phyloP scores from a whole-genome alignment of 2,888 invertebrate genomes.

The Apotomis betuletana region DNA sequence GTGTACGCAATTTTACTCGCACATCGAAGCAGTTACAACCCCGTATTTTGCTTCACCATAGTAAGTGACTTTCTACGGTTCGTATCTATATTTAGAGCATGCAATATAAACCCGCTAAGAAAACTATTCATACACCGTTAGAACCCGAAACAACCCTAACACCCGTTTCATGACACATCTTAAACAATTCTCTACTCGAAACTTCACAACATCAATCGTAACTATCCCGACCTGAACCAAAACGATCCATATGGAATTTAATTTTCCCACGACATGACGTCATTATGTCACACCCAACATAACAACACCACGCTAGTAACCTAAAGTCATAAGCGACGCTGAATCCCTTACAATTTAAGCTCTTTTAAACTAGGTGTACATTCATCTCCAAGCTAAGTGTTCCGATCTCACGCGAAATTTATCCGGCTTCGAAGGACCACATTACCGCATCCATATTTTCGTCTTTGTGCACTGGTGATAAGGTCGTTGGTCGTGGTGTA shows the following conservation, averaged over 20 bases:
- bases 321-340: neutral
- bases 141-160: too few species aligned
- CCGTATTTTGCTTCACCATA: too few species aligned
- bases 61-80: too few species aligned
- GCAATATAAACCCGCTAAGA: too few species aligned
- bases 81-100: too few species aligned
- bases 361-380: constrained; percentile 7
- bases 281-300: constrained; percentile 16
- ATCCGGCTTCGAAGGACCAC: constrained; percentile 36
- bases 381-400: constrained; percentile 34
- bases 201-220: neutral
- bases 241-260: constrained; percentile 23
- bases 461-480: neutral
- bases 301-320: neutral
- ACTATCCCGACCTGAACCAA: neutral
- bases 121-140: too few species aligned
- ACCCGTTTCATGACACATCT: neutral
- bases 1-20: too few species aligned
- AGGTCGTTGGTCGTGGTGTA: constrained; percentile 1
- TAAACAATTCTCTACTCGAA: neutral
- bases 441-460: neutral
- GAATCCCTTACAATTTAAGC: neutral
- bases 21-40: too few species aligned
- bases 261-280: constrained; percentile 14
- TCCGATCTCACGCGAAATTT: constrained; percentile 43